phyloP scores from a whole-genome alignment of 2,797 vertebrate genomes.

The Microtus agrestis region DNA sequence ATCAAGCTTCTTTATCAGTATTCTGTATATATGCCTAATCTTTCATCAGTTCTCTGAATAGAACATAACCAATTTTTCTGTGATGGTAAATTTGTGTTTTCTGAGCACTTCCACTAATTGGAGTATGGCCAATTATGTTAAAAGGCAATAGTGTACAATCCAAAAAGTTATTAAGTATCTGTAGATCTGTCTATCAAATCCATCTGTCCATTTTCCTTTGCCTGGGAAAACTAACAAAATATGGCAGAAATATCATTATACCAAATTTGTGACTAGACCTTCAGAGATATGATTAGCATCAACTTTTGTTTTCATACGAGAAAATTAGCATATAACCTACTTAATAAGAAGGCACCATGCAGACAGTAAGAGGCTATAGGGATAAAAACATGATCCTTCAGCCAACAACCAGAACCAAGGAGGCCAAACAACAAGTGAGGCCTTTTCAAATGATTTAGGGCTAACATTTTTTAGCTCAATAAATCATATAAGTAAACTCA shows the following conservation, averaged over 20 bases:
- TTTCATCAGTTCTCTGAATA: neutral
- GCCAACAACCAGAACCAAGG: neutral
- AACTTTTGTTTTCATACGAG: conserved; percentile 5
- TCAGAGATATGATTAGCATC: neutral
- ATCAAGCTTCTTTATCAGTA: neutral
- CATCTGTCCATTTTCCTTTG: neutral
- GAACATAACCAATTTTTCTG: neutral
- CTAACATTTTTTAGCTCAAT: neutral
- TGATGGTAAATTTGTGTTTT: neutral
- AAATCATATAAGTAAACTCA: neutral
- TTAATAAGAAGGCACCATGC: neutral
- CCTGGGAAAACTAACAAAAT: neutral
- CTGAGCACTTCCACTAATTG: neutral
- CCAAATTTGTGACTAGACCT: neutral
- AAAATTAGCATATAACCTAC: neutral
- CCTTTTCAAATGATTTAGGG: neutral
- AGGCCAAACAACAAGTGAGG: neutral
- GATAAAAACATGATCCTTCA: neutral
- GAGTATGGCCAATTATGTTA: neutral
- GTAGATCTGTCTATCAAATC: neutral
- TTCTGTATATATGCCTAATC: neutral
- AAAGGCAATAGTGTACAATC: neutral
- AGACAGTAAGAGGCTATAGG: neutral
- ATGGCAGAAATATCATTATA: neutral
- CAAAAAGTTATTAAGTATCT: neutral